Conservation (phyloP, 2,113 vertebrate genomes). For the Hypocryptadius cinnamomeus region DNA sequence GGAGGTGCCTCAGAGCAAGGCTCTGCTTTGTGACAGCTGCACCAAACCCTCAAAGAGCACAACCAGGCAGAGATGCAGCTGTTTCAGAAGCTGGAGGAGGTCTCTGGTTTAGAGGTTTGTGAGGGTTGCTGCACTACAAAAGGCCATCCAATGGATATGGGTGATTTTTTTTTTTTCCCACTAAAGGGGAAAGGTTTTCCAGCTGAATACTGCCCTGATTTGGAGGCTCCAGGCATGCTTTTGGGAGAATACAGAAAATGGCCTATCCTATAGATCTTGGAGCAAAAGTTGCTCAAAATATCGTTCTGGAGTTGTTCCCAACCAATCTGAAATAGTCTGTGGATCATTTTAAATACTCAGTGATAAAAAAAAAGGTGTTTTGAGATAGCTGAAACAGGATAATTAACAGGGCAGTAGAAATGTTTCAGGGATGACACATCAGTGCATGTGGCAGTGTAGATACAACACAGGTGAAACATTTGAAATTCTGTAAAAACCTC, state of each 20-base stretch:
- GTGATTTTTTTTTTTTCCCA: background rate
- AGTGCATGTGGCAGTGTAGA: background rate
- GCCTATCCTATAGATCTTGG: background rate
- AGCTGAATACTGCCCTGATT: background rate
- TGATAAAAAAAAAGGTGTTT: background rate
- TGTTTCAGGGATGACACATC: background rate
- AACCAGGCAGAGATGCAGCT: background rate
- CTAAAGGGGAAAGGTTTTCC: background rate
- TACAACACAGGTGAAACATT: background rate
- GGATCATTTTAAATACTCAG: background rate
- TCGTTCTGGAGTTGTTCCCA: background rate
- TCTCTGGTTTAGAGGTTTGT: background rate
- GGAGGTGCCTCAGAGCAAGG: background rate
- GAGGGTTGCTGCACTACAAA: background rate
- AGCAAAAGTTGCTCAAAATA: background rate
- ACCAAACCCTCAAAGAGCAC: background rate
- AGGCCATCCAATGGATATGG: background rate
- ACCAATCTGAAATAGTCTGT: background rate
- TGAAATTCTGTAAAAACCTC: background rate
- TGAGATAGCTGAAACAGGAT: background rate
- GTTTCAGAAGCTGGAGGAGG: background rate
- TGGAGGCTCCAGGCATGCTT: background rate
- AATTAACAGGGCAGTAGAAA: background rate
- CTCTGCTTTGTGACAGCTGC: background rate
- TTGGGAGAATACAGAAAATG: background rate